These are phyloP conservation scores for Choristoneura fumiferana DNA, from an alignment of 1,140 invertebrate genomes.

Conservation along the genomic window DNA sequence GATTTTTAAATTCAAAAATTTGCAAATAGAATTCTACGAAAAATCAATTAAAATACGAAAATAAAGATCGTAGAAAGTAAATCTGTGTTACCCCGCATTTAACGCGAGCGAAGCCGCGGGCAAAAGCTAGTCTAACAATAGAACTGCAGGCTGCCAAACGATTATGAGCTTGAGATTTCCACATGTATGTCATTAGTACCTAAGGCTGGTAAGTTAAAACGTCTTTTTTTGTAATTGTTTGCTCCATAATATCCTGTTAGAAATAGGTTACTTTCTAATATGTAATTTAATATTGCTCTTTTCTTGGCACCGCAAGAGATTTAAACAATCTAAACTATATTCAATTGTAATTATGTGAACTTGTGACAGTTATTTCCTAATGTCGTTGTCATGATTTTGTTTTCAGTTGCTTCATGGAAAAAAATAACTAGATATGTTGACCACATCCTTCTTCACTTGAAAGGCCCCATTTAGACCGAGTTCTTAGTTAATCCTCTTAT, in stretches of 20 bases:
- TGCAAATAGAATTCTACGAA: too few species aligned
- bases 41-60: too few species aligned
- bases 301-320: too few species aligned
- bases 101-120: too few species aligned
- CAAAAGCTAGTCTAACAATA: conserved; percentile 13
- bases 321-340: too few species aligned
- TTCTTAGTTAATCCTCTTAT: conserved; percentile 1
- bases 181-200: background rate
- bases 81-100: too few species aligned
- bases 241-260: background rate
- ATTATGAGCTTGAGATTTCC: background rate
- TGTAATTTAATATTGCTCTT: too few species aligned
- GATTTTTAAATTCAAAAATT: too few species aligned
- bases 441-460: conserved; percentile 1
- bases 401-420: background rate
- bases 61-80: too few species aligned
- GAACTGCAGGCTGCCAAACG: conserved; percentile 7
- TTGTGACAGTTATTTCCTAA: too few species aligned
- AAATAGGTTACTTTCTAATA: too few species aligned
- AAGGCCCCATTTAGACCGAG: background rate
- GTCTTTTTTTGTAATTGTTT: background rate
- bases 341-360: too few species aligned
- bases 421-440: background rate
- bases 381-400: background rate
- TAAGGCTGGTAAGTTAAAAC: background rate